Percentiles rank a stretch among this genome's conserved stretches.
phyloP scores from a whole-genome alignment of 2,113 vertebrate genomes.

The Gallinago paraguaiae region DNA sequence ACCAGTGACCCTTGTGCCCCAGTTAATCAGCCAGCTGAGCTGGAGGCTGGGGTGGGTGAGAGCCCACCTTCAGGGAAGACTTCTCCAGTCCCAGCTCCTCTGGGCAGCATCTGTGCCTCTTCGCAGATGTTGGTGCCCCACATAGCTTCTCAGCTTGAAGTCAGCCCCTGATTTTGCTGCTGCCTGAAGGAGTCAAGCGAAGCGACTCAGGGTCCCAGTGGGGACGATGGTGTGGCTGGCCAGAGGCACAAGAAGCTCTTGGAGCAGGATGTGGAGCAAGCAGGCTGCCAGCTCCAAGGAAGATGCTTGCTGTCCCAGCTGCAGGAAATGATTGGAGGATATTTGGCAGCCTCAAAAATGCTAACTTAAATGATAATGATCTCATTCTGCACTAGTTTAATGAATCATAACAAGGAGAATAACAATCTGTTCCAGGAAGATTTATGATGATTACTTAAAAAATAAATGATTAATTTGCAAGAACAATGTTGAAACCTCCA shows the following conservation, averaged over 20 bases:
- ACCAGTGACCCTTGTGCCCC: accelerated
- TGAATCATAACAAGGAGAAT: constrained; percentile 13
- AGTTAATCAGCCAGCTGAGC: neutral
- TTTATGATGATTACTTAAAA: neutral
- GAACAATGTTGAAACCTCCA: neutral
- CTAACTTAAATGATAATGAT: neutral
- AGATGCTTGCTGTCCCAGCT: neutral
- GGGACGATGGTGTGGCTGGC: accelerated
- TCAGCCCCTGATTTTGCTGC: neutral
- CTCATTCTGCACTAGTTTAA: neutral
- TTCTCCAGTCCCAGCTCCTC: neutral
- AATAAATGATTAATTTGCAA: neutral
- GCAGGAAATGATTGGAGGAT: constrained; percentile 11
- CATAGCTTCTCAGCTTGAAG: neutral
- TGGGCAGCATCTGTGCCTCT: accelerated
- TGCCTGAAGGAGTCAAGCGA: neutral
- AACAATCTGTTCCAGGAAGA: constrained; percentile 17
- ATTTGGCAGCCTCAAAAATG: constrained; percentile 7
- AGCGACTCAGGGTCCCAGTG: accelerated
- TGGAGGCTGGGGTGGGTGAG: neutral
- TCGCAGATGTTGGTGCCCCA: neutral
- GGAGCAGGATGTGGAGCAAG: neutral
- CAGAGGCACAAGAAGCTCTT: neutral
- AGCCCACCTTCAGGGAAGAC: accelerated
- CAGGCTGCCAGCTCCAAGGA: neutral